phyloP scores from a whole-genome alignment of 2,797 vertebrate genomes.

The Avahi laniger region DNA sequence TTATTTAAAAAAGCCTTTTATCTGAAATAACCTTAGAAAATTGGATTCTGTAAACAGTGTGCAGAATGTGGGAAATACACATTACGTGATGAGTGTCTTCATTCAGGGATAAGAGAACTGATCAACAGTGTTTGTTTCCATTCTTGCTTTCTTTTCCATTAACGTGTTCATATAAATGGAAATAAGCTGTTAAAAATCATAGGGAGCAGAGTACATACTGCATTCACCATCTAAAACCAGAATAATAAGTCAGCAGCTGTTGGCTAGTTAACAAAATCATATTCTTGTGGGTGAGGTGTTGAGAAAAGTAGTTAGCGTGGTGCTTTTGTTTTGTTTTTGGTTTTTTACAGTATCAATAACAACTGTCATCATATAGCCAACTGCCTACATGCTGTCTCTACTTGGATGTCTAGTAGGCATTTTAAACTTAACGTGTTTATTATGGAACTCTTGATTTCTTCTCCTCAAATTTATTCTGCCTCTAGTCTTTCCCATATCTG shows the following conservation, averaged over 20 bases:
- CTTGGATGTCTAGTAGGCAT: constrained; percentile 15
- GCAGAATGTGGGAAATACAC: constrained; percentile 11
- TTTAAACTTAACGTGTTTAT: constrained; percentile 40
- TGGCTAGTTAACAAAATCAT: constrained; percentile 65
- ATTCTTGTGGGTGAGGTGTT: constrained; percentile 51
- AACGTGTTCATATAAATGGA: constrained; percentile 67
- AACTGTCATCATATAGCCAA: neutral
- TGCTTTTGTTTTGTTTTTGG: constrained; percentile 43
- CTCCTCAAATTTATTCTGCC: neutral
- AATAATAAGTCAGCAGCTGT: constrained; percentile 63
- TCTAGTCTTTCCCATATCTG: constrained; percentile 31
- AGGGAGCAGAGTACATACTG: neutral
- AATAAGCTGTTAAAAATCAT: constrained; percentile 64
- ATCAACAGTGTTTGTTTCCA: constrained; percentile 59
- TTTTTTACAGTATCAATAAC: constrained; percentile 40
- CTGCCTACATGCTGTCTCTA: neutral
- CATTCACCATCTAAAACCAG: constrained; percentile 27
- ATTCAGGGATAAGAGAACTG: constrained; percentile 37
- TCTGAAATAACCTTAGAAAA: constrained; percentile 59
- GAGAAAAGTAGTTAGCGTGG: constrained; percentile 38
- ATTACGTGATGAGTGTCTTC: constrained; percentile 53
- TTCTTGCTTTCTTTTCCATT: constrained; percentile 58
- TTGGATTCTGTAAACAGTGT: constrained; percentile 58
- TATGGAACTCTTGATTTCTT: constrained; percentile 37
- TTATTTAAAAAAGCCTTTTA: constrained; percentile 61